These are phyloP conservation scores for Micrastur ruficollis DNA, from an alignment of 2,797 vertebrate species.

Conservation along the genomic window DNA sequence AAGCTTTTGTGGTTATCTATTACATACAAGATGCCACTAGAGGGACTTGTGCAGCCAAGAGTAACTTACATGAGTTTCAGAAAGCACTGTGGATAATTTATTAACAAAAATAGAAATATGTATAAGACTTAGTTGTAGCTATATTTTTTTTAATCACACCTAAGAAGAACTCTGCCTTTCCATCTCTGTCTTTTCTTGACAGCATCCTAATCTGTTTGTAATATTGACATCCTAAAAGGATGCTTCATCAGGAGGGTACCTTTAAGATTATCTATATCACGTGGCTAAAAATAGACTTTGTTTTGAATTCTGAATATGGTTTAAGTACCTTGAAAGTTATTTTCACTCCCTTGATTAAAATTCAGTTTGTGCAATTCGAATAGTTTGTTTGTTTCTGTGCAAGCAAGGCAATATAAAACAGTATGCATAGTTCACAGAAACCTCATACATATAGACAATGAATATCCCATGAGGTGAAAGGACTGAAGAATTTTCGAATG, in stretches of 20 bases:
- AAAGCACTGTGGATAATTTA: neutral
- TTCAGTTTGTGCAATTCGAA: neutral
- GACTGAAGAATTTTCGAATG: neutral
- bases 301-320: neutral
- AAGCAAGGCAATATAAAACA: neutral
- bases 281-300: neutral
- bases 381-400: neutral
- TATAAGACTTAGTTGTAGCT: neutral
- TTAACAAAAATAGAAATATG: neutral
- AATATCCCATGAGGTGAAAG: neutral
- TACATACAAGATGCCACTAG: constrained; percentile 70
- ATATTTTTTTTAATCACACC: neutral
- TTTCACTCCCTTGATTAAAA: neutral
- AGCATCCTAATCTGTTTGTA: neutral
- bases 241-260: neutral
- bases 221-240: neutral
- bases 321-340: neutral
- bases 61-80: constrained; percentile 36
- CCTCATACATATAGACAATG: neutral
- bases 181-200: neutral
- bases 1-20: neutral
- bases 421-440: neutral
- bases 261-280: neutral
- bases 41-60: constrained; percentile 74
- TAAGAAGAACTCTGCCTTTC: neutral